phyloP scores from a whole-genome alignment of 1,140 invertebrate species.

The Calliphora vicina region DNA sequence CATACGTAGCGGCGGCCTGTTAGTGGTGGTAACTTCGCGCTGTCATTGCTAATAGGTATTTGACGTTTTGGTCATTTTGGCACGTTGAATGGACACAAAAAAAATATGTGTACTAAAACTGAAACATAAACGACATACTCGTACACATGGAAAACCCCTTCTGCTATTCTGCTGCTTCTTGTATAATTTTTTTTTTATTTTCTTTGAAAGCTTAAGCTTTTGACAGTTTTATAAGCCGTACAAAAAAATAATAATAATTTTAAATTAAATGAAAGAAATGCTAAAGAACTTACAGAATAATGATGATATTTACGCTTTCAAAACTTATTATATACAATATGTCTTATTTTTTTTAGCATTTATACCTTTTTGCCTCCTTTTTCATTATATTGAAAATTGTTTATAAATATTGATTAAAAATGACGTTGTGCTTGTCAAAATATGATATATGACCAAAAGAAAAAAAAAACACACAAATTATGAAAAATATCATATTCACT shows the following conservation, averaged over 20 bases:
- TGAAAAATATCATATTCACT: constrained; percentile 15
- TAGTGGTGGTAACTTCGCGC: constrained; percentile 35
- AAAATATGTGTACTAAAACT: background rate
- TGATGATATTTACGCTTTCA: constrained; percentile 1
- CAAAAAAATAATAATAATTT: constrained; percentile 1
- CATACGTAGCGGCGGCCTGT: constrained; percentile 25
- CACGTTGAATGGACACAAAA: constrained; percentile 36
- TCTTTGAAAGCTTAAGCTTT: constrained; percentile 6
- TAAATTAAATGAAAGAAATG: background rate
- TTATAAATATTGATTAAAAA: constrained; percentile 61
- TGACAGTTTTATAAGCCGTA: constrained; percentile 36
- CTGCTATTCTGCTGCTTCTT: no score
- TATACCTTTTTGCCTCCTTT: background rate
- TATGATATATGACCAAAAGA: constrained; percentile 52
- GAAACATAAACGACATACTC: background rate
- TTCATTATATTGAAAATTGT: constrained; percentile 13
- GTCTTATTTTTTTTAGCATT: background rate
- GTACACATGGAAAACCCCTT: background rate
- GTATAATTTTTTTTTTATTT: background rate
- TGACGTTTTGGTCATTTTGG: constrained; percentile 44
- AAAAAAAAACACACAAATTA: background rate
- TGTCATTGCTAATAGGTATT: constrained; percentile 35
- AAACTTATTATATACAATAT: background rate
- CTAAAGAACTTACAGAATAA: background rate
- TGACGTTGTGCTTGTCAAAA: constrained; percentile 55